Percentiles rank a stretch among this genome's conserved stretches.
Conservation (phyloP, 2,888 invertebrate species). For the Chloromyia formosa region DNA sequence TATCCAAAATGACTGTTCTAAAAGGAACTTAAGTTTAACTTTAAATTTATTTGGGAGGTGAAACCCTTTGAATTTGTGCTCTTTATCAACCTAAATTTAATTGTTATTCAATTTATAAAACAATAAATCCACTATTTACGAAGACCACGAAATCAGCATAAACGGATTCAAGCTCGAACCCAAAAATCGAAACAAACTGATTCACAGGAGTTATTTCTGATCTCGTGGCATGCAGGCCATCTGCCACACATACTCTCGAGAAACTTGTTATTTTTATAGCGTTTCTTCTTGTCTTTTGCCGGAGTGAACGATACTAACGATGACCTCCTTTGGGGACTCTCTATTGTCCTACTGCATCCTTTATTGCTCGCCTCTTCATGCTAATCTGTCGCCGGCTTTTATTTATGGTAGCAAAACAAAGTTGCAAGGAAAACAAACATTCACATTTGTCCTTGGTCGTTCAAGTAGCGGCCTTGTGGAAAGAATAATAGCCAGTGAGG, state of each 20-base stretch:
- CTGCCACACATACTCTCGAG: neutral
- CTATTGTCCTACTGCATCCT: neutral
- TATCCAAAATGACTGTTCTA: no score
- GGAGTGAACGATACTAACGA: neutral
- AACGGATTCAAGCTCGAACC: no score
- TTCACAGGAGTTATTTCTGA: conserved; percentile 8
- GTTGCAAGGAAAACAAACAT: conserved; percentile 12
- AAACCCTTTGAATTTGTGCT: no score
- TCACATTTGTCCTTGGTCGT: neutral
- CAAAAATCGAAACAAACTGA: neutral
- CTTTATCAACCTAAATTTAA: no score
- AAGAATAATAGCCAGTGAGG: conserved; percentile 1
- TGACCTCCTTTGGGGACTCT: conserved; percentile 14
- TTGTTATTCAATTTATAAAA: no score
- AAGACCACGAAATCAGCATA: no score
- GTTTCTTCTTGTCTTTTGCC: no score
- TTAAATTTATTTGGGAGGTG: no score
- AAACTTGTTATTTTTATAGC: neutral
- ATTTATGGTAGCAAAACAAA: conserved; percentile 31
- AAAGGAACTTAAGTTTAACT: no score
- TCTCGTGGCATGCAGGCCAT: conserved; percentile 15
- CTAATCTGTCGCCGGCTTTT: conserved; percentile 31
- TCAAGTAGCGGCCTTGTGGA: neutral
- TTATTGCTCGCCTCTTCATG: neutral
- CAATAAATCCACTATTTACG: no score